phyloP scores from a whole-genome alignment of 2,797 vertebrate species.

The Amniataba percoides region DNA sequence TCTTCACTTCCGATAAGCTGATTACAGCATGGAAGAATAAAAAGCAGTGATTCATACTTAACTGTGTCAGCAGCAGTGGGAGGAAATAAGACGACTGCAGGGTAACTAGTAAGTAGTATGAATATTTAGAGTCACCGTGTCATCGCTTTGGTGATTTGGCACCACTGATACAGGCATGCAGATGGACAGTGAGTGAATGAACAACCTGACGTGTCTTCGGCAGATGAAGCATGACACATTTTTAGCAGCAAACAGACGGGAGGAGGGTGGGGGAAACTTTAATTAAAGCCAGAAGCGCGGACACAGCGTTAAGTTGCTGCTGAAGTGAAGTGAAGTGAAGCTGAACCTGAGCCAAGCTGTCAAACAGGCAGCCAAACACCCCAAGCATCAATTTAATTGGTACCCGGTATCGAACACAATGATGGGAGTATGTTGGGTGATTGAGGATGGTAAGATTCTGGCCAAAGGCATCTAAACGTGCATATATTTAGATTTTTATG shows the following conservation, averaged over 20 bases:
- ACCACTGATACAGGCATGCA: background rate
- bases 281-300: conserved; percentile 38
- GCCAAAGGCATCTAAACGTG: conserved; percentile 9
- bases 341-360: conserved; percentile 54
- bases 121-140: background rate
- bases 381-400: conserved; percentile 45
- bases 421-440: conserved; percentile 9
- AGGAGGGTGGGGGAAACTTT: conserved; percentile 14
- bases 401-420: conserved; percentile 23
- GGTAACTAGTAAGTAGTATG: background rate
- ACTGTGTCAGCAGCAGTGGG: background rate
- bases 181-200: background rate
- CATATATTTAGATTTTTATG: background rate
- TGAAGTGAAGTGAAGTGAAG: conserved; percentile 36
- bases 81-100: background rate
- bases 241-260: conserved; percentile 5
- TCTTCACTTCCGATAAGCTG: conserved; percentile 7
- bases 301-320: conserved; percentile 21
- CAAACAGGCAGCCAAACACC: conserved; percentile 48
- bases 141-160: background rate
- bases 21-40: background rate
- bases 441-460: conserved; percentile 9
- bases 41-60: background rate
- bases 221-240: conserved; percentile 14
- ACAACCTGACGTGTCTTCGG: background rate